Evolutionary conservation across 2,888 invertebrate genomes (phyloP).

Genomic region (Harpalus rufipes): DNA sequence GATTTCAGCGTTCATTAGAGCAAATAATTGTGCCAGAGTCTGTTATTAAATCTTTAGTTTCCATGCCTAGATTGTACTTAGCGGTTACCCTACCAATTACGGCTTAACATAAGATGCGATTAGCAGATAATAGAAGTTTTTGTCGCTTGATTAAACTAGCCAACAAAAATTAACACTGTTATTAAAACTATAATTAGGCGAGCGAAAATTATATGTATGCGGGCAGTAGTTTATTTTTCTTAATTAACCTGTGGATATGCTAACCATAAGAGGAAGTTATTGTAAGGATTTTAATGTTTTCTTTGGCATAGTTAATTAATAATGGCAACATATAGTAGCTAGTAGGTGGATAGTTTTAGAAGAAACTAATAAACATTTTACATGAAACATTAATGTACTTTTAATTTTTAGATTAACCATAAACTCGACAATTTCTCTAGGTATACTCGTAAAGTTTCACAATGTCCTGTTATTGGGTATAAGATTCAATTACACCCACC

Average conservation of each 20-base stretch:
- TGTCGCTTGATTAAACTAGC: conserved; percentile 44
- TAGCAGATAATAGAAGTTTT: conserved; percentile 47
- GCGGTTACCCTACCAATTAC: conserved; percentile 47
- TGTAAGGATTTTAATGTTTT: conserved; percentile 21
- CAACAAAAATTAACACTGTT: conserved; percentile 49
- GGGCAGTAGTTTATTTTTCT: conserved; percentile 37
- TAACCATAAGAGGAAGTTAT: conserved; percentile 8
- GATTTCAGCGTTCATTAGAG: conserved; percentile 51
- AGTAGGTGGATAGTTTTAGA: neutral
- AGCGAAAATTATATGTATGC: conserved; percentile 48
- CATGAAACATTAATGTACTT: too few species aligned
- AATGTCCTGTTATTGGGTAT: too few species aligned
- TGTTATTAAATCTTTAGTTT: conserved; percentile 49
- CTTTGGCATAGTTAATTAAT: conserved; percentile 21
- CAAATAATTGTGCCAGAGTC: conserved; percentile 43
- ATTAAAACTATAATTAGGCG: conserved; percentile 53
- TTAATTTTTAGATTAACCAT: too few species aligned
- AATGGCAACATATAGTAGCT: neutral
- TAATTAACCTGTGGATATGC: conserved; percentile 38
- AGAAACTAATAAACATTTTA: too few species aligned
- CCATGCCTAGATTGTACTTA: conserved; percentile 35
- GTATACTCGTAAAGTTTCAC: too few species aligned
- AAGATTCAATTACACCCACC: too few species aligned
- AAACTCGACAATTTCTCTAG: too few species aligned
- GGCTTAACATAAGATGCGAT: conserved; percentile 42